Conservation (phyloP, 2,797 vertebrate species). For the Xyrichtys novacula region DNA sequence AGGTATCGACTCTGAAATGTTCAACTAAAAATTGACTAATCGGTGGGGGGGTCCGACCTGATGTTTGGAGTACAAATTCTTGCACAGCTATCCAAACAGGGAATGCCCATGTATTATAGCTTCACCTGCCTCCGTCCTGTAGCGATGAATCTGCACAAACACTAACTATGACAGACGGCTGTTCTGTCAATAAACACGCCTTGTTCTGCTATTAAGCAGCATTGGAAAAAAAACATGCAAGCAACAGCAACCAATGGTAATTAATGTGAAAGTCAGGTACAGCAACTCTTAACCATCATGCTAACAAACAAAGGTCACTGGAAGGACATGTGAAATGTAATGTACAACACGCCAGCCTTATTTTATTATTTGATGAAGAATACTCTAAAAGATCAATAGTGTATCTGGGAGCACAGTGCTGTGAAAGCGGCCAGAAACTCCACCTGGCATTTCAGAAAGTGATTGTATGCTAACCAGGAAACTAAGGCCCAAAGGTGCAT, state of each 20-base stretch:
- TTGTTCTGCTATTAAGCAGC: slow-evolving; percentile 40
- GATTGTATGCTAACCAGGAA: slow-evolving; percentile 34
- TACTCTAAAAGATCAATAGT: slow-evolving; percentile 73
- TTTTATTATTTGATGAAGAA: slow-evolving; percentile 74
- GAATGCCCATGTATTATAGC: slow-evolving; percentile 45
- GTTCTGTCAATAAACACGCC: slow-evolving; percentile 28
- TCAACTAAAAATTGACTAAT: no score
- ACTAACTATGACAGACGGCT: slow-evolving; percentile 55
- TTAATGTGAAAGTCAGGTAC: slow-evolving; percentile 58
- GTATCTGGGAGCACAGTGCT: slow-evolving; percentile 20
- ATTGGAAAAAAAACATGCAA: slow-evolving; percentile 35
- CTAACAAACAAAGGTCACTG: slow-evolving; percentile 67
- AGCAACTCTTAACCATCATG: slow-evolving; percentile 33
- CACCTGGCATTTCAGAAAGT: slow-evolving; percentile 25
- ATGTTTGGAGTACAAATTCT: no score
- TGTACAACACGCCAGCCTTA: slow-evolving; percentile 52
- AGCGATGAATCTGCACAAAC: slow-evolving; percentile 33
- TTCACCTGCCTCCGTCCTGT: slow-evolving; percentile 31
- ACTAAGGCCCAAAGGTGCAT: slow-evolving; percentile 37
- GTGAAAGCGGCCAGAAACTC: slow-evolving; percentile 46
- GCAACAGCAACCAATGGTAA: slow-evolving; percentile 48
- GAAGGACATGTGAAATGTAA: slow-evolving; percentile 62
- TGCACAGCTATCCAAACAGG: slow-evolving; percentile 16
- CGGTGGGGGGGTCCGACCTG: no score
- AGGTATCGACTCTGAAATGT: no score